phyloP scores from a whole-genome alignment of 2,113 vertebrate genomes.

The Tretioscincus oriximinensis region DNA sequence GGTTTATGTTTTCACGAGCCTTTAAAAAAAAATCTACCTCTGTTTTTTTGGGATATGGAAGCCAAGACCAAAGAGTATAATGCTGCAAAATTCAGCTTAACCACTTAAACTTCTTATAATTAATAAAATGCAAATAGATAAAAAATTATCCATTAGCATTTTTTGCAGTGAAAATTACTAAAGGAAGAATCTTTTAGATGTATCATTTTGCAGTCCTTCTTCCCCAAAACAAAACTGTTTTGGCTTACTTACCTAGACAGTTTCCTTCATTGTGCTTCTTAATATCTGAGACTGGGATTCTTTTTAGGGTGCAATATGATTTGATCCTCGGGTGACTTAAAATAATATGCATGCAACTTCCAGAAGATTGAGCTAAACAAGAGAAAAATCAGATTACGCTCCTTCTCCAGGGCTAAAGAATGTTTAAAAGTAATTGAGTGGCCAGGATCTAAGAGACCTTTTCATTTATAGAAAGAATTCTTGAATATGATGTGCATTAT shows the following conservation, averaged over 20 bases:
- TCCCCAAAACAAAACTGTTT: conserved; percentile 51
- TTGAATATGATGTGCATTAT: neutral
- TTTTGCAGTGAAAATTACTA: conserved; percentile 46
- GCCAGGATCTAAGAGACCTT: neutral
- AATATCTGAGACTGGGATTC: conserved; percentile 44
- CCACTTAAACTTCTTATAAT: conserved; percentile 51
- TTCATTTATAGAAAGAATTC: neutral
- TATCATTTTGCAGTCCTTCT: conserved; percentile 15
- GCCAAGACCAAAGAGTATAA: conserved; percentile 49
- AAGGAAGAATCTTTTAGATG: conserved; percentile 1
- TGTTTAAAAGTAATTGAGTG: too few relatives aligned
- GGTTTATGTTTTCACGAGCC: conserved; percentile 51
- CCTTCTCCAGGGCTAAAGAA: conserved; percentile 46
- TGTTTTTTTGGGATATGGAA: conserved; percentile 50
- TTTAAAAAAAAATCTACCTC: conserved; percentile 67
- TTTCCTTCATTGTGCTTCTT: conserved; percentile 42
- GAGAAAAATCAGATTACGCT: too few relatives aligned
- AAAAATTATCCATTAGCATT: conserved; percentile 53
- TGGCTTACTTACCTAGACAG: conserved; percentile 47
- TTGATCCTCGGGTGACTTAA: conserved; percentile 70
- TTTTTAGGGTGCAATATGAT: conserved; percentile 74
- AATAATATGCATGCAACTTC: conserved; percentile 37
- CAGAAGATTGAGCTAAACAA: too few relatives aligned
- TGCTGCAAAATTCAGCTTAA: conserved; percentile 55
- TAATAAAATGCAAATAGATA: conserved; percentile 35